Evolutionary conservation across 2,113 vertebrate species (phyloP).

Genomic region (Thryonomys swinderianus): DNA sequence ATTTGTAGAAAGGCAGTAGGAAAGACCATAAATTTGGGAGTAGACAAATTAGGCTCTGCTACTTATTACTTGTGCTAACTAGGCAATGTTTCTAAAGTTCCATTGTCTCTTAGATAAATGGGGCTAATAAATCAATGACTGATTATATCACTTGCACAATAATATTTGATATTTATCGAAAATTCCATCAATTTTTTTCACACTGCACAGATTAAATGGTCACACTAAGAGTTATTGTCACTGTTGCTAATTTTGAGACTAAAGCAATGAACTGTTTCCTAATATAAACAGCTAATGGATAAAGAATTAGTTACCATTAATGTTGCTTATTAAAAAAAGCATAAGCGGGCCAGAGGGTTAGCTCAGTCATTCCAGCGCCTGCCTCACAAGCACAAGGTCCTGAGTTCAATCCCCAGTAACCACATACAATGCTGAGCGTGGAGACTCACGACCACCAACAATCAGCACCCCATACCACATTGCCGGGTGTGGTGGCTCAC

Average conservation of each 20-base stretch:
- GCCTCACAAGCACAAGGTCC: no score
- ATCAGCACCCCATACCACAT: no score
- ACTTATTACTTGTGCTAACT: constrained; percentile 20
- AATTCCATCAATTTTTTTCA: not conserved
- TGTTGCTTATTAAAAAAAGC: constrained; percentile 40
- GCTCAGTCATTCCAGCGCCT: no score
- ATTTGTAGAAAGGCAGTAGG: not conserved
- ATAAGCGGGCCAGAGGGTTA: no score
- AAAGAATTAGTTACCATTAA: not conserved
- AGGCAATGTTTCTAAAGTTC: not conserved
- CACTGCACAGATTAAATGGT: not conserved
- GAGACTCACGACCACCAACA: no score
- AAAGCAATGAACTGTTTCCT: constrained; percentile 23
- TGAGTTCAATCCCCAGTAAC: no score
- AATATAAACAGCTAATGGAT: constrained; percentile 21
- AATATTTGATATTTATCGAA: constrained; percentile 8
- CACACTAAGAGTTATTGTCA: not conserved
- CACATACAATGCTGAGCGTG: no score
- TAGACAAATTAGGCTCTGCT: not conserved
- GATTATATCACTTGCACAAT: not conserved
- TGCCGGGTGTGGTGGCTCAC: no score
- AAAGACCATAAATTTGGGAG: not conserved
- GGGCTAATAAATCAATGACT: not conserved
- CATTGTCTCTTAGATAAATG: not conserved
- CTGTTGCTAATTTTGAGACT: not conserved